These are phyloP conservation scores for Pocota personata DNA, from an alignment of 2,888 invertebrate species.

Conservation along the genomic window DNA sequence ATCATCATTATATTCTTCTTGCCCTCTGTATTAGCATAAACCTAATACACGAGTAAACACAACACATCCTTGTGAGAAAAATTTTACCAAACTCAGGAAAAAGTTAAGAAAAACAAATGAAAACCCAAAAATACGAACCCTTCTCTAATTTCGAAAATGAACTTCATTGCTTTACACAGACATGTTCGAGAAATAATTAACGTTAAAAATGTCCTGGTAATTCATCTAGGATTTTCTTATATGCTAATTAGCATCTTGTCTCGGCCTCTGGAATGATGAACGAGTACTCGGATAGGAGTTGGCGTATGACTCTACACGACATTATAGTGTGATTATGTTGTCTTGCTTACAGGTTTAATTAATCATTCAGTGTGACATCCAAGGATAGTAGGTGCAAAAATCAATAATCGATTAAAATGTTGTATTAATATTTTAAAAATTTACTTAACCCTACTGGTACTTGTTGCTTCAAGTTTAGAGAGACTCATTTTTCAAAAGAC, in stretches of 20 bases:
- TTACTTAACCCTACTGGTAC: neutral
- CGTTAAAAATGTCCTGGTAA: conserved; percentile 29
- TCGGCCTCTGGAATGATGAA: neutral
- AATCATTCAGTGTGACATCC: conserved; percentile 38
- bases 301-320: conserved; percentile 9
- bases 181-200: conserved; percentile 54
- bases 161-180: neutral
- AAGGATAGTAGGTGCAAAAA: conserved; percentile 4
- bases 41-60: neutral
- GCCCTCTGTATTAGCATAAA: neutral
- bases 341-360: conserved; percentile 37
- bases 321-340: conserved; percentile 37
- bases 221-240: conserved; percentile 29
- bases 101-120: neutral
- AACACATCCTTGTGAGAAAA: neutral
- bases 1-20: neutral
- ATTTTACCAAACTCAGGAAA: neutral
- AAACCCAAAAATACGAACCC: neutral
- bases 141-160: conserved; percentile 2
- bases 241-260: conserved; percentile 30
- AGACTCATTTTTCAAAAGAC: neutral
- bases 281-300: neutral
- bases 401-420: conserved; percentile 40
- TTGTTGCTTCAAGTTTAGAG: conserved; percentile 6
- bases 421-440: neutral